These are phyloP conservation scores for Penaeus chinensis DNA, from an alignment of 1,140 invertebrate species.

Conservation along the genomic window DNA sequence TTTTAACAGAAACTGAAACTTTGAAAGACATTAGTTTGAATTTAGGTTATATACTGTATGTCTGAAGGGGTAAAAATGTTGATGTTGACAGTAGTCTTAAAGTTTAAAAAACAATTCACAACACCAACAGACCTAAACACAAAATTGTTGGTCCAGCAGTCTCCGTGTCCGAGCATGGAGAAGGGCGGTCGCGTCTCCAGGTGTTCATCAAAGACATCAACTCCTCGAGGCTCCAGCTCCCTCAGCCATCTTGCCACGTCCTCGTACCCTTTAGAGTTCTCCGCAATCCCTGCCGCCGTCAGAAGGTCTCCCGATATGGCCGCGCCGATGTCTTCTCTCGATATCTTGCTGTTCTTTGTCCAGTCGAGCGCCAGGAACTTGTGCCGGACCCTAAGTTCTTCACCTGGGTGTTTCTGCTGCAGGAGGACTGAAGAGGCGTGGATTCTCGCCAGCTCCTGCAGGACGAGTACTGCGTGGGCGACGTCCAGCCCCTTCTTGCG, in stretches of 20 bases:
- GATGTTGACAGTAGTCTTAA: background rate
- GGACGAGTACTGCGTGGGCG: background rate
- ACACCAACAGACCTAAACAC: background rate
- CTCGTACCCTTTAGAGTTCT: no score
- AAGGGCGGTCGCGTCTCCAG: background rate
- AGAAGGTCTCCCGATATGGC: no score
- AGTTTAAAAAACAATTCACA: background rate
- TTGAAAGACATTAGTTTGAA: no score
- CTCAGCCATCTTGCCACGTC: background rate
- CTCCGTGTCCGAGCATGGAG: background rate
- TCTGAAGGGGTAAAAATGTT: background rate
- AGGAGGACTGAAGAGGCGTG: background rate
- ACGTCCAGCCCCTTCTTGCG: constrained; percentile 8
- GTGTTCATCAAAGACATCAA: background rate
- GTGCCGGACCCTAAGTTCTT: background rate
- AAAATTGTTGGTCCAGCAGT: constrained; percentile 11
- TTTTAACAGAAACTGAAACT: no score
- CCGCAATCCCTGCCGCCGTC: no score
- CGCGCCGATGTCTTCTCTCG: no score
- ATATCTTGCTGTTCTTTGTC: background rate
- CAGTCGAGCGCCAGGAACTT: background rate
- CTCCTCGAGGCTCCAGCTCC: background rate
- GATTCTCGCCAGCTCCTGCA: background rate
- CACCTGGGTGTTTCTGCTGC: background rate
- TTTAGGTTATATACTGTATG: no score